phyloP scores from a whole-genome alignment of 2,113 vertebrate genomes.

The Cettia cetti region DNA sequence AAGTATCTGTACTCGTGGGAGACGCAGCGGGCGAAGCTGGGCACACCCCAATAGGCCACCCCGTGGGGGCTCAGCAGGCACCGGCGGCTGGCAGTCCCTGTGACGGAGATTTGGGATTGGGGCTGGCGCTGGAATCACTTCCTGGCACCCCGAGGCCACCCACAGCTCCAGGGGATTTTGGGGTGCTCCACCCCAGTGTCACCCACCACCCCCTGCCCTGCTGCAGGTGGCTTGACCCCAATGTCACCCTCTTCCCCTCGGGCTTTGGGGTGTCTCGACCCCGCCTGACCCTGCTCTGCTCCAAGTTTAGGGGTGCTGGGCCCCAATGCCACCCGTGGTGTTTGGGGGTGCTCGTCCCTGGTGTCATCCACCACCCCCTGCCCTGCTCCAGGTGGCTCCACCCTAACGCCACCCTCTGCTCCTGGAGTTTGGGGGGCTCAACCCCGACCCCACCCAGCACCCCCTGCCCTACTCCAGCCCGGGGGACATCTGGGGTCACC shows the following conservation, averaged over 20 bases:
- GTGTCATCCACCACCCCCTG: not conserved
- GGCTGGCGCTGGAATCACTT: accelerated
- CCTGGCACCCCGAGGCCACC: not conserved
- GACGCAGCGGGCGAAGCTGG: constrained; percentile 98
- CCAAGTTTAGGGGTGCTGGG: not conserved
- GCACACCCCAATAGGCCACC: constrained; percentile 95
- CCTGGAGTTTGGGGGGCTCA: not conserved
- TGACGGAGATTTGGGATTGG: accelerated
- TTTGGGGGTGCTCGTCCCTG: not conserved
- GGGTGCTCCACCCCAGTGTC: accelerated
- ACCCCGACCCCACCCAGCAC: not conserved
- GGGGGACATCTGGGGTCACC: constrained; percentile 67
- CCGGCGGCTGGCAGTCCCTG: constrained; percentile 97
- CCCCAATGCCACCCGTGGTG: not conserved
- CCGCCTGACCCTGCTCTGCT: not conserved
- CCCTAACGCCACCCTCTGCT: not conserved
- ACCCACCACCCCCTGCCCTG: not conserved
- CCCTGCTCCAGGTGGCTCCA: not conserved
- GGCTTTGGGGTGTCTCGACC: not conserved
- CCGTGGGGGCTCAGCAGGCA: constrained; percentile 96
- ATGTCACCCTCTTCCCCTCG: not conserved
- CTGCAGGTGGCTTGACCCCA: not conserved
- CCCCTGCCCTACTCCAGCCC: accelerated
- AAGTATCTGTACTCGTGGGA: constrained; percentile 97
- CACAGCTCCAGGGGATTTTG: not conserved